Conservation (phyloP, 1,140 invertebrate genomes). For the Pristionchus pacificus region DNA sequence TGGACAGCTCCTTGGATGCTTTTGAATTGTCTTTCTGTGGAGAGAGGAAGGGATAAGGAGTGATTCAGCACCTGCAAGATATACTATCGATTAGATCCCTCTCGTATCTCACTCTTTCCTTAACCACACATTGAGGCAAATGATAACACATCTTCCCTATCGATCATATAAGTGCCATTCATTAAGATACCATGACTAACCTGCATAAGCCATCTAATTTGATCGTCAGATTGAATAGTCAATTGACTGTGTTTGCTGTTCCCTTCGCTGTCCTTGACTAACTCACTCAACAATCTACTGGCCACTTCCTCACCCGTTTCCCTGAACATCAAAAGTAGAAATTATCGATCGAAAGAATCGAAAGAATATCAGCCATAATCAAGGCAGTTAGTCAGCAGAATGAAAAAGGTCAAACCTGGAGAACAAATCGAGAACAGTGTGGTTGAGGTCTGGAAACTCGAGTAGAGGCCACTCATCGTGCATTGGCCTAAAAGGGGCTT, state of each 20-base stretch:
- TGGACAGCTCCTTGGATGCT: slow-evolving; percentile 6
- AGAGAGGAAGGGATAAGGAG: slow-evolving; percentile 29
- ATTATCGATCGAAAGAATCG: not conserved
- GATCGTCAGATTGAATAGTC: slow-evolving; percentile 18
- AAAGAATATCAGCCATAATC: not conserved
- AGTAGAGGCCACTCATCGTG: slow-evolving; percentile 41
- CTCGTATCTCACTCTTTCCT: not conserved
- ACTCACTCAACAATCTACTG: slow-evolving; percentile 6
- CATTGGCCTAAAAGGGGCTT: too few species aligned
- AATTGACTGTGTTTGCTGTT: slow-evolving; percentile 7
- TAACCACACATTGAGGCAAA: not conserved
- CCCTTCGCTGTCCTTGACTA: not conserved
- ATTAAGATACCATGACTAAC: slow-evolving; percentile 2
- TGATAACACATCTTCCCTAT: not conserved
- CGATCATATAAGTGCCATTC: not conserved
- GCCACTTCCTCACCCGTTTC: slow-evolving; percentile 15
- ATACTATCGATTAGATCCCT: not conserved
- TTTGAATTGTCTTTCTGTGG: slow-evolving; percentile 26
- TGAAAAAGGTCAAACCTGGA: slow-evolving; percentile 13
- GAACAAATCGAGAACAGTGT: slow-evolving; percentile 36
- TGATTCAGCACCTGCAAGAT: slow-evolving; percentile 30
- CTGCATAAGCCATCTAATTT: slow-evolving; percentile 31
- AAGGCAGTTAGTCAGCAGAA: not conserved
- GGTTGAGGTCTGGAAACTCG: slow-evolving; percentile 36
- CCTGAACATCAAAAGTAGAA: slow-evolving; percentile 15